These are phyloP conservation scores for Lithosia quadra DNA, from an alignment of 2,888 invertebrate species.

Conservation along the genomic window DNA sequence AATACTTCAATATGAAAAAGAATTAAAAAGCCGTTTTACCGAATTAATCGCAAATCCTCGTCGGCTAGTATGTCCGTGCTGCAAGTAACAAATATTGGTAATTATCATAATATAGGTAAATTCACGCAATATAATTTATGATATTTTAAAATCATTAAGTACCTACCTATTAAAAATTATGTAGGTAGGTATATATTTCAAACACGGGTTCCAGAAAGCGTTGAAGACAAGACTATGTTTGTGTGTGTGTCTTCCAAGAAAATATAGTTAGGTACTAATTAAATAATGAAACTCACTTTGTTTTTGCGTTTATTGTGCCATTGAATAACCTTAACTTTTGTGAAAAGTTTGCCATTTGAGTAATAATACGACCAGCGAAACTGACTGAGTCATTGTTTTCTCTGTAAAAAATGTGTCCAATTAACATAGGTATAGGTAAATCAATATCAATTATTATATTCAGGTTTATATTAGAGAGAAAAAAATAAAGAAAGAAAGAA, in stretches of 20 bases:
- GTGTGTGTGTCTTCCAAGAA: too few species aligned
- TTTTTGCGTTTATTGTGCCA: not conserved
- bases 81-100: slow-evolving; percentile 2
- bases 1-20: not conserved
- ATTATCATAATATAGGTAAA: not conserved
- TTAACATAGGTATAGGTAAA: not conserved
- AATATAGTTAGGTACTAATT: too few species aligned
- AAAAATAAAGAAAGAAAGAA: too few species aligned
- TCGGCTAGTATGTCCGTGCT: slow-evolving; percentile 14
- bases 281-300: slow-evolving; percentile 6
- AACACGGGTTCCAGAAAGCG: too few species aligned
- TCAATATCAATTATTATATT: too few species aligned
- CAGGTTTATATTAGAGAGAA: too few species aligned
- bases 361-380: slow-evolving; percentile 71
- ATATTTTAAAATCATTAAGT: too few species aligned
- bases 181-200: too few species aligned
- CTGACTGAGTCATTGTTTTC: slow-evolving; percentile 66
- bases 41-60: slow-evolving; percentile 19
- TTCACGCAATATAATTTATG: too few species aligned
- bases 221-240: too few species aligned
- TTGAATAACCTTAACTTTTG: slow-evolving; percentile 11
- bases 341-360: slow-evolving; percentile 56
- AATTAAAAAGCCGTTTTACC: slow-evolving; percentile 13
- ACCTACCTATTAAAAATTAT: too few species aligned
- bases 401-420: slow-evolving; percentile 50